Conservation (phyloP, 92 coral and sea anemone genomes). For the Heliopora coerulea region DNA sequence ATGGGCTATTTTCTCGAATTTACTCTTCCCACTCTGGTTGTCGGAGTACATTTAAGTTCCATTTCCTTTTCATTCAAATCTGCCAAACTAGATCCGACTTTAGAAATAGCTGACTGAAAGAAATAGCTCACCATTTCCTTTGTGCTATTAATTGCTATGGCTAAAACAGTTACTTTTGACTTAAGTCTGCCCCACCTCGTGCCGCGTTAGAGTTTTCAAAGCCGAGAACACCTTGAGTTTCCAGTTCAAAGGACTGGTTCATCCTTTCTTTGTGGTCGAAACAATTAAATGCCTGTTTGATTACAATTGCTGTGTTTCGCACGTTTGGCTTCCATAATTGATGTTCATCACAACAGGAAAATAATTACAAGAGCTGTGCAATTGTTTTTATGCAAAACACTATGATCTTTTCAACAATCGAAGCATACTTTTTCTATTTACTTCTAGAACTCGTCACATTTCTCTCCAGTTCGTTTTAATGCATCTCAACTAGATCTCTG, state of each 20-base stretch:
- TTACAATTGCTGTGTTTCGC: slow-evolving; percentile 11
- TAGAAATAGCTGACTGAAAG: too few species aligned
- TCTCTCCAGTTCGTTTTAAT: too few species aligned
- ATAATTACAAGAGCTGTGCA: background rate
- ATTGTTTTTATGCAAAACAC: slow-evolving; percentile 5
- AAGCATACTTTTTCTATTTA: background rate
- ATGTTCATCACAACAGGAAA: background rate
- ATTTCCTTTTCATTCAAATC: too few species aligned
- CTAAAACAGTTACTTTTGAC: background rate
- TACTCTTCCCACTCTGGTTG: too few species aligned
- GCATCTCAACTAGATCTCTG: too few species aligned
- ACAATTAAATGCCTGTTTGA: slow-evolving; percentile 35
- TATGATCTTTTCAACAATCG: background rate
- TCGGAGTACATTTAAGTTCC: too few species aligned
- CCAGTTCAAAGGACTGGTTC: background rate
- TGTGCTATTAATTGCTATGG: too few species aligned
- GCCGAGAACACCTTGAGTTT: slow-evolving; percentile 3
- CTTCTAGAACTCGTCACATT: background rate
- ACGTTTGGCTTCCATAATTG: slow-evolving; percentile 23
- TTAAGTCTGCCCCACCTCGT: background rate
- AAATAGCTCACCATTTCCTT: too few species aligned
- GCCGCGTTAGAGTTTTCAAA: background rate
- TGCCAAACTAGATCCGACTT: too few species aligned
- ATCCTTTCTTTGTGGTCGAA: slow-evolving; percentile 11
- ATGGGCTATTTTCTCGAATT: too few species aligned